Percentiles rank a stretch among this genome's conserved stretches.
Evolutionary conservation across 2,888 invertebrate species (phyloP).

Genomic region (Leistus spinibarbis): DNA sequence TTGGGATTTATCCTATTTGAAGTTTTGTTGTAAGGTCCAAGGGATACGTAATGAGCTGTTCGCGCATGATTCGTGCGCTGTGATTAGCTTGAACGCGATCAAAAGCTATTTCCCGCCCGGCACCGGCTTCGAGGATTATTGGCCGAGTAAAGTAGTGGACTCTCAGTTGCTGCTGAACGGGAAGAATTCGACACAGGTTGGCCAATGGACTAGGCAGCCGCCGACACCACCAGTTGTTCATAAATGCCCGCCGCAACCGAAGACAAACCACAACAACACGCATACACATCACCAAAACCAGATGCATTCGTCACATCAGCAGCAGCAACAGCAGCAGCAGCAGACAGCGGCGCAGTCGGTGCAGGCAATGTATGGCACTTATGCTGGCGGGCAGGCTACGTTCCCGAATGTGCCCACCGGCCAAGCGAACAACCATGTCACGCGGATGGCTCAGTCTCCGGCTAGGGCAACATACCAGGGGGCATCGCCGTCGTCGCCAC

Average conservation of each 20-base stretch:
- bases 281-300: conserved; percentile 53
- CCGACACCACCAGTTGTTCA: conserved; percentile 72
- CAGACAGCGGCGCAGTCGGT: conserved; percentile 49
- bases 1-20: conserved; percentile 91
- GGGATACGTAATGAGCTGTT: conserved; percentile 90
- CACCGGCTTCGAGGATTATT: conserved; percentile 89
- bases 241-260: conserved; percentile 52
- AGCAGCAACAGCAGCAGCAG: conserved; percentile 51
- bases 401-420: conserved; percentile 53
- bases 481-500: conserved; percentile 43
- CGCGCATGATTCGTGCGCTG: conserved; percentile 88
- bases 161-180: conserved; percentile 77
- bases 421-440: conserved; percentile 48
- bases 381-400: conserved; percentile 57
- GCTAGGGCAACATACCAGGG: conserved; percentile 49
- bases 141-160: conserved; percentile 89
- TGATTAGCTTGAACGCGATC: conserved; percentile 88
- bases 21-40: conserved; percentile 94
- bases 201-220: conserved; percentile 81
- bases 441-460: conserved; percentile 53
- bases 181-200: conserved; percentile 63
- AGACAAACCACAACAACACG: conserved; percentile 50
- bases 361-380: conserved; percentile 56
- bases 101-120: conserved; percentile 90
- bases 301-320: conserved; percentile 48